These are phyloP conservation scores for Periophthalmus magnuspinnatus DNA, from an alignment of 2,797 vertebrate species.

Conservation along the genomic window DNA sequence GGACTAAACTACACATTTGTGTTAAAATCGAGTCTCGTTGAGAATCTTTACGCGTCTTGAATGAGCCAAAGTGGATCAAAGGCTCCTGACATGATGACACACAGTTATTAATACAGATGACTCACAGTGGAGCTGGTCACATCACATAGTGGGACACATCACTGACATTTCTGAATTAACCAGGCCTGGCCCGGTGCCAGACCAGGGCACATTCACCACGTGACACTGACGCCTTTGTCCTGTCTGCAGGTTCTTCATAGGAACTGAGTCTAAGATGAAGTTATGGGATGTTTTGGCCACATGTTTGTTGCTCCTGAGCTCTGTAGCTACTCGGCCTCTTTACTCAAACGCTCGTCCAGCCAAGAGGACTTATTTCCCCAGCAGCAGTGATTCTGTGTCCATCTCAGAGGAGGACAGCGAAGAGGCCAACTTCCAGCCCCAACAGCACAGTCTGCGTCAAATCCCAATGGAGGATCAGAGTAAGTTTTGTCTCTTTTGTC, in stretches of 20 bases:
- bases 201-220: not conserved
- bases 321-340: conserved; percentile 88
- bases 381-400: conserved; percentile 74
- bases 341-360: conserved; percentile 83
- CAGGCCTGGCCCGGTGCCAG: conserved; percentile 20
- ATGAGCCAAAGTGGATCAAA: conserved; percentile 36
- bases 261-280: conserved; percentile 99
- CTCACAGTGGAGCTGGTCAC: conserved; percentile 36
- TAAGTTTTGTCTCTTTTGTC: conserved; percentile 70
- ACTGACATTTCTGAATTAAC: conserved; percentile 43
- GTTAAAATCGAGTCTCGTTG: not conserved
- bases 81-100: conserved; percentile 51
- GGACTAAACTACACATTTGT: not conserved
- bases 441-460: conserved; percentile 66
- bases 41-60: conserved; percentile 22
- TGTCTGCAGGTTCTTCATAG: conserved; percentile 85
- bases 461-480: conserved; percentile 78
- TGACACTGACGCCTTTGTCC: conserved; percentile 17
- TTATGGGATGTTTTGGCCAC: conserved; percentile 98
- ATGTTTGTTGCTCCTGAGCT: conserved; percentile 98
- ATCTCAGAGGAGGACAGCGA: conserved; percentile 74
- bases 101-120: conserved; percentile 62
- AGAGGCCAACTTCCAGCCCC: conserved; percentile 69
- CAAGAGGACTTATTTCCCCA: conserved; percentile 80
- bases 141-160: conserved; percentile 36